These are phyloP conservation scores for Himalopsyche anomala DNA, from an alignment of 2,888 invertebrate species.

Conservation along the genomic window DNA sequence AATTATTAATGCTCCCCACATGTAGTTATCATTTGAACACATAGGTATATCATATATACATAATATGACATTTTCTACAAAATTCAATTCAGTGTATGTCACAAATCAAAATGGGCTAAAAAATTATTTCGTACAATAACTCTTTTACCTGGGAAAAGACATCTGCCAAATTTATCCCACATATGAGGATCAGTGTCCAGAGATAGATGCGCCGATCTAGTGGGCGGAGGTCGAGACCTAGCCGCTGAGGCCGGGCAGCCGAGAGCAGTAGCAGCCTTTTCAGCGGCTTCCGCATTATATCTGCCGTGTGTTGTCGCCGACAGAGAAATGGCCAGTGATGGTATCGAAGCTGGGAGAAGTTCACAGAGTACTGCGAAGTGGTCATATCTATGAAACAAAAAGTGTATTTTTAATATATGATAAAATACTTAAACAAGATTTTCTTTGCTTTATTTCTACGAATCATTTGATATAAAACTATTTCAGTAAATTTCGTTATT, in stretches of 20 bases:
- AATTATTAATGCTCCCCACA: too few species aligned
- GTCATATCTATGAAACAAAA: conserved; percentile 76
- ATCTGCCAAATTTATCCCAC: conserved; percentile 79
- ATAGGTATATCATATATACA: too few species aligned
- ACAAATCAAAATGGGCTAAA: too few species aligned
- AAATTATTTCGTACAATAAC: too few species aligned
- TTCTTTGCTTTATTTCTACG: too few species aligned
- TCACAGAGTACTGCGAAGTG: conserved; percentile 84
- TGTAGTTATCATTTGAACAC: too few species aligned
- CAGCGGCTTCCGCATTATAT: conserved; percentile 76
- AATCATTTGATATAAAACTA: too few species aligned
- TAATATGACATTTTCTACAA: too few species aligned
- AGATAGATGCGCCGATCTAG: conserved; percentile 74
- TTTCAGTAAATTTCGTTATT: too few species aligned
- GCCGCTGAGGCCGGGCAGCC: conserved; percentile 74
- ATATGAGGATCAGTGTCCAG: conserved; percentile 79
- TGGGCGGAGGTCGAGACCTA: conserved; percentile 64
- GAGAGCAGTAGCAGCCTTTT: conserved; percentile 73
- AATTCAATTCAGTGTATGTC: too few species aligned
- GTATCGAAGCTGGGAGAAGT: conserved; percentile 80
- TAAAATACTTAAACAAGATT: too few species aligned
- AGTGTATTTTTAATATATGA: conserved; percentile 56
- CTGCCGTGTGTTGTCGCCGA: conserved; percentile 79
- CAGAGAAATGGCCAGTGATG: conserved; percentile 80
- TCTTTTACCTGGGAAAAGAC: conserved; percentile 80